Base-by-base conservation (phyloP, 1,140 invertebrate genomes). In the Halesus radiatus region DNA sequence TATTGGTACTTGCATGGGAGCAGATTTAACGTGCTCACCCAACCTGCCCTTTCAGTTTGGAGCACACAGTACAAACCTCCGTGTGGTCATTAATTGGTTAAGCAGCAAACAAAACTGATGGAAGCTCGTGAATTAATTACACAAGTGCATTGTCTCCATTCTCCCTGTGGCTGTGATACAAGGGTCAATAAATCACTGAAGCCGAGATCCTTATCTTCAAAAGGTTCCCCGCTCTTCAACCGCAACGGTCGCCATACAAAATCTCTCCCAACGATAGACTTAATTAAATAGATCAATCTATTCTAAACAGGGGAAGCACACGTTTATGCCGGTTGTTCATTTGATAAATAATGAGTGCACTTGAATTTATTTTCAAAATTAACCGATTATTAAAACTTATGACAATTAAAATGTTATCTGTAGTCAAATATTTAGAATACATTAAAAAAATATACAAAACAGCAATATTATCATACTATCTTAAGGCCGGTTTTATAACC, bases 261-360 rank as follows among this genome's bases (percentile, higher is more conserved):
- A 68, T 53, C 26, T 52, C 62, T 29, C 13, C 23, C 13, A 72
- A 26, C 52, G 4, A 72, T 72, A 26, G 50, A 72, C 18, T 72
- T 72, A 54, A 72, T 72, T 72, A 72, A 72, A 72, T 22, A 20
- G 10, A 72, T 54, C 50, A 52, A 26, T 50, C 45, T 72, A 72
- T 50, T 72, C 15, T 72, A 50, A 72, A 23, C 18, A 53, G 50
- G 16, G 50, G 18, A 53, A 52, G 50, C 45, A 53, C 5, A 26
- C 52, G 26, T 53, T 72, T 52, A 72, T 20, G 22, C 22, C 54
- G 8, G 37, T 72, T 72, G 13, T 22, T 18, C 18, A 52, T 72
- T 60, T 20, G 26, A 29, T 5, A 29, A 5, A 60, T n/a, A 62
- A 45, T 20, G 37, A 45, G 50, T 20, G 37, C 22, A 20, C 29